Base-by-base conservation (phyloP, 2,888 invertebrate species). In the Perithous albicinctus region DNA sequence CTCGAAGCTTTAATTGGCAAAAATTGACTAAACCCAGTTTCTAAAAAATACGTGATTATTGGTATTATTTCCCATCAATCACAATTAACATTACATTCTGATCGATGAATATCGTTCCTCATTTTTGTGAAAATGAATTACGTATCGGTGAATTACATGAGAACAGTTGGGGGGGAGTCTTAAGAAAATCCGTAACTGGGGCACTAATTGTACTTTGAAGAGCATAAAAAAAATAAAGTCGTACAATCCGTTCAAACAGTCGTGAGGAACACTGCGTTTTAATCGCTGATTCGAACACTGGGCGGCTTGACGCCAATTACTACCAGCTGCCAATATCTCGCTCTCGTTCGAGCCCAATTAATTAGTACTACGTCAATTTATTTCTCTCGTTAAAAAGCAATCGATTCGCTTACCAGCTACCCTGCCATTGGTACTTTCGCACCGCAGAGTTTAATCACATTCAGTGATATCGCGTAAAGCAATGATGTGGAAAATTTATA, bases 311-410 rank as follows among this genome's bases (percentile, higher is more conserved):
- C 73, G 70, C 54, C 70, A 78, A 78, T 82, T 78, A 78, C 70
- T 41, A 66, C 46, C 48, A n/a, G 64, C 56, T 64, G 64, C 69
- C 69, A 67, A 64, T 69, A 54, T 51, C 69, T 26, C 54, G 29
- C 63, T 51, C 69, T 26, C 54, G 29, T n/a, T 61, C 54, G 41
- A 59, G 38, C 26, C 64, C 78, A 81, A 78, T 78, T 74, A 78
- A 74, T 78, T 56, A 56, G 61, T 54, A 59, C 78, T 48, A 15
- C 64, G 48, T 69, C 74, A 74, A 81, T 81, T 74, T 81, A 64
- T 81, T 74, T 74, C 38, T 64, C 41, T 78, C 51, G 46, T 46
- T 69, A 23, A 18, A 81, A 64, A 51, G 18, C 63, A 63, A 23
- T 51, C 48, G 59, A 61, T 51, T 61, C 20, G 54, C 51, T 20